Evolutionary conservation across 1,140 invertebrate genomes (phyloP), one percentile per base, ranked within the genome.

Genomic region (Bombus difficillimus): DNA sequence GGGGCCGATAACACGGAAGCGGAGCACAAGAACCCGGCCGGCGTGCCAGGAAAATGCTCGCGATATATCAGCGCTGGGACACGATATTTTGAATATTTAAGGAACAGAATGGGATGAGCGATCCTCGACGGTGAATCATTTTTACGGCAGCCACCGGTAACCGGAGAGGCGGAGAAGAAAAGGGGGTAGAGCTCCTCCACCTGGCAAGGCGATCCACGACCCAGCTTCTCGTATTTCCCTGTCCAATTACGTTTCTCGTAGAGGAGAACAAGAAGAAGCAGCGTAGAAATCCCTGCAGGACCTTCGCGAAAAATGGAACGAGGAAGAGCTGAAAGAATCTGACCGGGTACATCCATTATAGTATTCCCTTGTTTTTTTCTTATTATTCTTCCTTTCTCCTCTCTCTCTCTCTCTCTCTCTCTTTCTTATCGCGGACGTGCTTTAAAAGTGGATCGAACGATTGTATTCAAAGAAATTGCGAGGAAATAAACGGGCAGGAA

Each of bases 201-300:
- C 86, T 76, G 83, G 66, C 73, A 72, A 82, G 77, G 37, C 57
- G 84, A 82, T 85, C 72, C 88, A 76, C 59, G 72, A 82, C 68
- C 75, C 64, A 79, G 82, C 76, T 90, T 85, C 90, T 92, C 90
- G 88, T 90, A 92, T 91, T 92, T 91, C 88, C 86, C 78, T 91
- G 88, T 89, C 88, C 90, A 91, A 90, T 91, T 91, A 91, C 85
- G 76, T 91, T 81, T 66, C 77, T 72, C 81, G 66, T 39, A 18
- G 53, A 69, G 28, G 76, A 77, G 80, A 57, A 81, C 34, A 66
- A 53, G 78, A 72, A 75, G 69, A 78, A 77, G 66, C 78, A 78
- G 59, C 37, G 66, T 57, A 32, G 87, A 80, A 89, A 89, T 89
- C 83, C 87, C 81, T 82, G 47, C 47, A 53, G 47, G 47, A 53